phyloP scores from a whole-genome alignment of 2,888 invertebrate species.

The Physocephala rufipes region DNA sequence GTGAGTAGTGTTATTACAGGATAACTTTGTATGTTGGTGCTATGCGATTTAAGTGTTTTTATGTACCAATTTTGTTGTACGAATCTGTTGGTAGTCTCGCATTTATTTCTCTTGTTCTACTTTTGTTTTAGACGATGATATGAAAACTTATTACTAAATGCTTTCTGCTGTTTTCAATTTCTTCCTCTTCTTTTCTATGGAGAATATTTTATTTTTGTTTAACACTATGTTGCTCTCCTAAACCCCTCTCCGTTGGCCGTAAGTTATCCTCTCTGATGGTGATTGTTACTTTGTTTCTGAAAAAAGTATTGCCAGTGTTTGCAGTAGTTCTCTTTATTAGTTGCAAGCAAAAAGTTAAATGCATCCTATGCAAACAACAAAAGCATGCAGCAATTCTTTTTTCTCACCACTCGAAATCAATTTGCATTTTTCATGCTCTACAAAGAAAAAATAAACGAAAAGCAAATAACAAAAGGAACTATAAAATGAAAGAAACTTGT shows the following conservation, averaged over 20 bases:
- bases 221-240: background rate
- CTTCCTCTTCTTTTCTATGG: background rate
- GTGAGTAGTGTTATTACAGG: no score
- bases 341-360: slow-evolving; percentile 8
- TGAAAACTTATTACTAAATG: slow-evolving; percentile 19
- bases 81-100: no score
- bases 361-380: background rate
- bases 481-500: no score
- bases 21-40: no score
- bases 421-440: slow-evolving; percentile 2
- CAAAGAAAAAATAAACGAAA: background rate
- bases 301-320: slow-evolving; percentile 1
- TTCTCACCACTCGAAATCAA: background rate
- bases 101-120: background rate
- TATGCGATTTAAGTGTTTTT: no score
- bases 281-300: background rate
- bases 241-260: background rate
- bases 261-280: background rate
- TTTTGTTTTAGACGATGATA: background rate
- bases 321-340: slow-evolving; percentile 11
- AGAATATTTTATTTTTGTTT: background rate
- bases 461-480: no score
- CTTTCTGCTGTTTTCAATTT: background rate
- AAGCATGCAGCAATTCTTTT: slow-evolving; percentile 2
- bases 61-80: no score